Evolutionary conservation across 2,113 vertebrate species (phyloP).

Genomic region (Rana temporaria): DNA sequence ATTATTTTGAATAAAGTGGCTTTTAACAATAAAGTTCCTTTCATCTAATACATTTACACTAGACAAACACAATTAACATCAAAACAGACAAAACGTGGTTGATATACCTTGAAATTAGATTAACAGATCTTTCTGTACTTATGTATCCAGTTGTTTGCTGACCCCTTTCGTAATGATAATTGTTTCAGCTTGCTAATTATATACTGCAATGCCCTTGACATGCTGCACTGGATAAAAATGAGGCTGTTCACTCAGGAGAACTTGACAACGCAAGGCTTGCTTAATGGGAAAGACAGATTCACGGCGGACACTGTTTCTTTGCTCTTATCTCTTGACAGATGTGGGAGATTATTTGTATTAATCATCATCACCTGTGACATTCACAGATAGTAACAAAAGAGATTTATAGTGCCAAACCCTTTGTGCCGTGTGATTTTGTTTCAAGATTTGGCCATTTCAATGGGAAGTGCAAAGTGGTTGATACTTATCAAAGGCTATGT

Average conservation of each 20-base stretch:
- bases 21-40: too few species aligned
- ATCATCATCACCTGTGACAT: constrained; percentile 53
- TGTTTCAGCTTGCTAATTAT: too few species aligned
- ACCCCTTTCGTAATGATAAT: too few species aligned
- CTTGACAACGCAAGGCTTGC: constrained; percentile 21
- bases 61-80: too few species aligned
- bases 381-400: constrained; percentile 29
- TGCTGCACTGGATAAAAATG: background rate
- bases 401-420: constrained; percentile 33
- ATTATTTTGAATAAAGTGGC: too few species aligned
- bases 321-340: constrained; percentile 42
- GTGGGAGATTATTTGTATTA: constrained; percentile 48
- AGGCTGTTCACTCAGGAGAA: background rate
- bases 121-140: too few species aligned
- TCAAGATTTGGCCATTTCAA: constrained; percentile 14
- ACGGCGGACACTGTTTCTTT: constrained; percentile 14
- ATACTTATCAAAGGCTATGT: constrained; percentile 26
- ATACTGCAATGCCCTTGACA: background rate
- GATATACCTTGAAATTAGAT: too few species aligned
- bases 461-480: constrained; percentile 18
- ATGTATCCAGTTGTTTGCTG: too few species aligned
- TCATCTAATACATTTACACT: too few species aligned
- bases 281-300: constrained; percentile 37
- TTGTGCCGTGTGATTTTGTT: constrained; percentile 1
- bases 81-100: too few species aligned